A percentile compares a stretch with the other conserved stretches of the same genome.
Conservation (phyloP, 2,888 invertebrate species). For the Chymomyza caudatula region DNA sequence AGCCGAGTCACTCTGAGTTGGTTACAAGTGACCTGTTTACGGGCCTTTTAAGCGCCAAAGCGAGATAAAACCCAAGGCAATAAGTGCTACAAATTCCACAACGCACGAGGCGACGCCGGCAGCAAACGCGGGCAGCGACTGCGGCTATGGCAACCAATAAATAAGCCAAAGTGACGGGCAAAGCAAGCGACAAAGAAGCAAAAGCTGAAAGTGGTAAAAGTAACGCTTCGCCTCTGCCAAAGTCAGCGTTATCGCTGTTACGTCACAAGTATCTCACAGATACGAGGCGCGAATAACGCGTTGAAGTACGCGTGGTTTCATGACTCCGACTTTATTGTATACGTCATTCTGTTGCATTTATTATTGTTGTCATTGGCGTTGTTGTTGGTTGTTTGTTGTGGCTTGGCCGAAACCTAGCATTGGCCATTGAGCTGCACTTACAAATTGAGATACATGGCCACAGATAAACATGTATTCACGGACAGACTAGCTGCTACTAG, state of each 20-base stretch:
- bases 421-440: slow-evolving; percentile 9
- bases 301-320: too few species aligned
- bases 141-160: slow-evolving; percentile 34
- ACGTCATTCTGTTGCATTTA: not conserved
- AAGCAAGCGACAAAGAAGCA: not conserved
- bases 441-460: slow-evolving; percentile 21
- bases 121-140: too few species aligned
- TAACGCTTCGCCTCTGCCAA: not conserved
- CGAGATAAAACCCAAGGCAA: not conserved
- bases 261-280: not conserved
- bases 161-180: slow-evolving; percentile 22
- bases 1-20: not conserved
- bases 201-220: not conserved
- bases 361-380: not conserved
- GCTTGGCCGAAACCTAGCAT: not conserved
- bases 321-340: not conserved
- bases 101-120: too few species aligned
- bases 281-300: not conserved
- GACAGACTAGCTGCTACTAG: not conserved
- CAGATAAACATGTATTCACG: not conserved
- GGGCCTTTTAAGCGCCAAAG: not conserved
- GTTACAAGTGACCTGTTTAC: slow-evolving; percentile 28
- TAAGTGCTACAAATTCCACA: slow-evolving; percentile 21
- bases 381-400: not conserved
- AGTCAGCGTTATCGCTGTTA: not conserved